Evolutionary conservation across 37 sponge, comb jelly and placozoan genomes (phyloP).

Genomic region (Axinella damicornis): DNA sequence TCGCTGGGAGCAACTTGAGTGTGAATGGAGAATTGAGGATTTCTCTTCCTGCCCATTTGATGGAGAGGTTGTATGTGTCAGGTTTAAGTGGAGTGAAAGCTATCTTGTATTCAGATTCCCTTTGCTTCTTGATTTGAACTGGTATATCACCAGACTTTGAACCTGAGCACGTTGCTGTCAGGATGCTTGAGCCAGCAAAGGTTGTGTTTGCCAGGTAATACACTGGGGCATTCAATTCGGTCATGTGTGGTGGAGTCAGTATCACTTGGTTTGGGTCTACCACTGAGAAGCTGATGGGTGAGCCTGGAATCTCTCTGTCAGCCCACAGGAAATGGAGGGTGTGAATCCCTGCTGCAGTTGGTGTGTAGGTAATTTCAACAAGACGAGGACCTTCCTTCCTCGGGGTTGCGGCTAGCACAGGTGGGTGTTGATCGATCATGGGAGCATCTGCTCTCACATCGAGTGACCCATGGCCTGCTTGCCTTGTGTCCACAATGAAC

Average conservation of each 20-base stretch:
- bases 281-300: constrained; percentile 45
- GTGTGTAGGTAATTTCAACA: constrained; percentile 17
- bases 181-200: too few species aligned
- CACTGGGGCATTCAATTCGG: too few species aligned
- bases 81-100: constrained; percentile 46
- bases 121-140: constrained; percentile 31
- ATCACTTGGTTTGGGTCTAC: background rate
- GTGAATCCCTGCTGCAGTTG: constrained; percentile 45
- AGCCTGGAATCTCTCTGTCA: constrained; percentile 44
- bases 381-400: background rate
- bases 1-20: too few species aligned
- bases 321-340: constrained; percentile 53
- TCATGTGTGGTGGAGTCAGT: too few species aligned
- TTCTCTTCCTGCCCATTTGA: constrained; percentile 22
- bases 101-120: constrained; percentile 19
- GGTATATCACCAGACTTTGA: constrained; percentile 29
- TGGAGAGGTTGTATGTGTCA: constrained; percentile 50
- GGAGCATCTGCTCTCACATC: constrained; percentile 58
- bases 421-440: background rate
- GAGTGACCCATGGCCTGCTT: constrained; percentile 79
- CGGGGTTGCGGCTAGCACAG: background rate
- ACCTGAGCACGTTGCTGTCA: constrained; percentile 63
- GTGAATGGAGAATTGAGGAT: constrained; percentile 67
- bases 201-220: too few species aligned
- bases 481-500: constrained; percentile 62